Conservation (phyloP, 2,113 vertebrate species). For the Riparia riparia region DNA sequence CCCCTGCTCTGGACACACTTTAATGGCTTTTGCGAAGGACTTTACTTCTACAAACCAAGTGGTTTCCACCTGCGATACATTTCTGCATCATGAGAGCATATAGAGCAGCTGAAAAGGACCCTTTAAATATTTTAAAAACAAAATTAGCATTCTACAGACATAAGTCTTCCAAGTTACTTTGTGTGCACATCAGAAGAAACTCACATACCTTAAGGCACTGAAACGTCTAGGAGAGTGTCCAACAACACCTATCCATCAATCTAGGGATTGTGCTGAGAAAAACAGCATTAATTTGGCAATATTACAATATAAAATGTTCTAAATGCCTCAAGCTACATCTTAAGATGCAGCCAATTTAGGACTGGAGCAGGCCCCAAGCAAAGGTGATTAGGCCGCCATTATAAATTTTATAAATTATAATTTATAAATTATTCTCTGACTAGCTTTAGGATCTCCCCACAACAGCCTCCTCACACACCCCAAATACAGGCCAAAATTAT, state of each 20-base stretch:
- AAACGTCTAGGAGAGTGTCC: not conserved
- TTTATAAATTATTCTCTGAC: not conserved
- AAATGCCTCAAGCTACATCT: not conserved
- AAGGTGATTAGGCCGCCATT: not conserved
- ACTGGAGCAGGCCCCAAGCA: not conserved
- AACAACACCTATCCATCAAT: not conserved
- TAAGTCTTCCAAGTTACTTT: not conserved
- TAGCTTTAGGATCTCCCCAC: not conserved
- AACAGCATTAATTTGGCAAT: not conserved
- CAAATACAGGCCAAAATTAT: not conserved
- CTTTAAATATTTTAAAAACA: not conserved
- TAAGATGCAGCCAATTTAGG: not conserved
- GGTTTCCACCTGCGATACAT: not conserved
- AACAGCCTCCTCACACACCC: not conserved
- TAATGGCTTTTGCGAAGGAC: not conserved
- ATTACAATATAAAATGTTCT: not conserved
- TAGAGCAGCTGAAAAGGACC: not conserved
- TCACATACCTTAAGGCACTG: not conserved
- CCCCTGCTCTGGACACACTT: not conserved
- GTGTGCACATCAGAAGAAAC: not conserved
- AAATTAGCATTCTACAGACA: not conserved
- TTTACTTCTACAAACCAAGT: not conserved
- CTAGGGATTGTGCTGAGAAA: not conserved
- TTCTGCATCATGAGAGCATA: not conserved
- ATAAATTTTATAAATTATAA: not conserved